Base-by-base conservation (phyloP, 2,797 vertebrate genomes). In the Otus scops region DNA sequence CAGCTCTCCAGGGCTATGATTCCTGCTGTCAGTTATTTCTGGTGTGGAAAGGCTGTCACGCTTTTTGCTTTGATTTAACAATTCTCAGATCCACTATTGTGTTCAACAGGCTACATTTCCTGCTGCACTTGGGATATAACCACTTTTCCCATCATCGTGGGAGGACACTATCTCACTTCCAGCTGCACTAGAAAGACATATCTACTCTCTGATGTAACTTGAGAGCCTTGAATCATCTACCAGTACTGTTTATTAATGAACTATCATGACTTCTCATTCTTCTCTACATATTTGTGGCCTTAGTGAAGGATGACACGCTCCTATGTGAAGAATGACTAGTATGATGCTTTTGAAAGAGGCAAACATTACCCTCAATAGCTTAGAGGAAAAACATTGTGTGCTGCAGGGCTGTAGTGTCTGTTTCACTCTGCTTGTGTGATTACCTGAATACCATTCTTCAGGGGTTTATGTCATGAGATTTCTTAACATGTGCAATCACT, bases 41-140 rank as follows among this genome's bases (percentile, higher is more conserved):
- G 78, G 71, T 88, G 82, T 76, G 77, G 88, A 97, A 97, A 96
- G 63, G 71, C 84, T 92, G 88, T 86, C 94, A 96, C 8, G 54
- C 85, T 93, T 97, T 95, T 87, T 90, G 79, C 89, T 94, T 95
- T 96, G 94, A 96, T 96, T 93, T 95, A 91, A 94, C 82, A 94
- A 80, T 93, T 76, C 92, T 95, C 90, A 93, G 73, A 81, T 73
- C 65, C 65, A 75, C 71, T 91, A 90, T 67, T 57, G 56, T 90
- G 74, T 84, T 95, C 90, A 96, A 88, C 79, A 77, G 79, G 71
- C 84, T 93, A 3, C 60, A 93, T 82, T 94, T 94, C 88, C 93
- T 85, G 30, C 69, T 36, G 51, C 84, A 77, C 82, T 96, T 88
- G 95, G 77, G 93, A 93, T 85, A 89, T 47, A 97, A 94, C 83